Evolutionary conservation across 2,113 vertebrate species (phyloP).

Genomic region (Zosterops lateralis): DNA sequence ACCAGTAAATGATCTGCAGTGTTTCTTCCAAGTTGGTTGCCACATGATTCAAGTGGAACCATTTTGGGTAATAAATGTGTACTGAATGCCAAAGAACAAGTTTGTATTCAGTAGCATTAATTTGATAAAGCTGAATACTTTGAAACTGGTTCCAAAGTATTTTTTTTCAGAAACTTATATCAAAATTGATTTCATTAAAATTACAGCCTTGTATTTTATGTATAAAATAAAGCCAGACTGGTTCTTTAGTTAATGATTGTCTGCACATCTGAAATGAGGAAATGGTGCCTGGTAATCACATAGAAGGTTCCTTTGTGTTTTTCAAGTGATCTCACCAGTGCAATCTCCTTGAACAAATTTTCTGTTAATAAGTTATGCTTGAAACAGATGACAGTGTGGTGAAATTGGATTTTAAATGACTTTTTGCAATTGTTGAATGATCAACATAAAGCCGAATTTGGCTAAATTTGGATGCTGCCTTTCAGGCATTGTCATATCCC

Average conservation of each 20-base stretch:
- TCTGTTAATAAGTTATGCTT: neutral
- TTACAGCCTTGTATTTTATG: neutral
- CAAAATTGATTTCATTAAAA: neutral
- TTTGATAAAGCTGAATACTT: neutral
- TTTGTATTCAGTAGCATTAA: neutral
- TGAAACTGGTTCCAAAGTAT: neutral
- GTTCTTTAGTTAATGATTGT: neutral
- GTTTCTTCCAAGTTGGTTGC: neutral
- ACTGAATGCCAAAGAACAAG: neutral
- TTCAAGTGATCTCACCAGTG: neutral
- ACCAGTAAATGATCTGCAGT: neutral
- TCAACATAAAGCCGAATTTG: neutral
- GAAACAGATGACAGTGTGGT: neutral
- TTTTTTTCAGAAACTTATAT: neutral
- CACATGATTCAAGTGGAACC: neutral
- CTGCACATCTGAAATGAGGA: neutral
- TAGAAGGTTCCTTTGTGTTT: neutral
- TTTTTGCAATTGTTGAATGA: neutral
- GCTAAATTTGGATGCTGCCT: neutral
- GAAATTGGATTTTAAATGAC: neutral
- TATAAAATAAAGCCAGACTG: neutral
- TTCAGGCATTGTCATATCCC: neutral
- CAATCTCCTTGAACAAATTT: neutral
- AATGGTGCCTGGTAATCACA: neutral
- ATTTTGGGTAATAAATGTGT: neutral